phyloP scores from a whole-genome alignment of 2,113 vertebrate species.

The Naja naja region DNA sequence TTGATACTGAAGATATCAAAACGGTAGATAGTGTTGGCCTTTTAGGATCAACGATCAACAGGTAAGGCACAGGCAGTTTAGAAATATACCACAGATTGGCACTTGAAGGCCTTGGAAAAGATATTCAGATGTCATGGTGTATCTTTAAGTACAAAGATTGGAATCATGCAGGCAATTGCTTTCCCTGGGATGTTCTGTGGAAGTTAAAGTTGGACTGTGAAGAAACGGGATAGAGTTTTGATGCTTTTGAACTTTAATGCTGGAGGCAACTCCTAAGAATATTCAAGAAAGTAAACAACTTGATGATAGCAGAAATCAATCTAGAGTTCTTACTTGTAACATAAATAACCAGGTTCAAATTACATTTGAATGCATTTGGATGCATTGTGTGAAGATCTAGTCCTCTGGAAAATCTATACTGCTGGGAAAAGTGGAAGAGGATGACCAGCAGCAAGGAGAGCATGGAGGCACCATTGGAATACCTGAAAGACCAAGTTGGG shows the following conservation, averaged over 20 bases:
- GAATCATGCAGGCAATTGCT: neutral
- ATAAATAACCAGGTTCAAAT: neutral
- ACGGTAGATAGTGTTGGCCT: neutral
- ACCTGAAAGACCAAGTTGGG: neutral
- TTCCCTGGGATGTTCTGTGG: neutral
- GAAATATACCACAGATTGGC: neutral
- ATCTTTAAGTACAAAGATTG: neutral
- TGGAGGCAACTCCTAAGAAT: neutral
- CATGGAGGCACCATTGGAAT: neutral
- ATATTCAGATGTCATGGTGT: neutral
- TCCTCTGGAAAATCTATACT: neutral
- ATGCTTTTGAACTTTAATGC: neutral
- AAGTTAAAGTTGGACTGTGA: neutral
- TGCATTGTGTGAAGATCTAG: neutral
- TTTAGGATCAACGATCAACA: neutral
- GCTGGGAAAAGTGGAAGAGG: neutral
- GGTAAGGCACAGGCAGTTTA: neutral
- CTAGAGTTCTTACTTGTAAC: neutral
- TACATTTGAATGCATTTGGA: neutral
- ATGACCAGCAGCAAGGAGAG: neutral
- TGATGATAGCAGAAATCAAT: neutral
- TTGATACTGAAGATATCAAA: neutral
- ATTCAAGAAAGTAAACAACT: neutral
- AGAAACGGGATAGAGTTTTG: neutral
- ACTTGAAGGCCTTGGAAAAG: neutral